A percentile compares a stretch with the other conserved stretches of the same genome.
Evolutionary conservation across 2,888 invertebrate species (phyloP).

Genomic region (Elysia crispata): DNA sequence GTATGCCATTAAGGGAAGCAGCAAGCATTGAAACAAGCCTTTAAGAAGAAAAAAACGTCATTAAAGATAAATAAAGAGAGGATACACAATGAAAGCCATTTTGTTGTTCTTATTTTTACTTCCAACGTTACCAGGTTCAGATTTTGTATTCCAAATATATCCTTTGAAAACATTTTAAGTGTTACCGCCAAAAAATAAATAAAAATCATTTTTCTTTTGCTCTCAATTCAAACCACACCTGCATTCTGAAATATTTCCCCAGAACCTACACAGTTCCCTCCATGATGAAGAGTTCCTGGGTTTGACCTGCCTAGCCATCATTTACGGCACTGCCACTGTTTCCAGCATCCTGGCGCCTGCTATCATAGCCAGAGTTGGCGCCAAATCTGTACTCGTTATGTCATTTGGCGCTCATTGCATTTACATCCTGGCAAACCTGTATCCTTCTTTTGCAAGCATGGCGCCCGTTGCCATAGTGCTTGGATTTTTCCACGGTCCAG

Average conservation of each 20-base stretch:
- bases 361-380: slow-evolving; percentile 64
- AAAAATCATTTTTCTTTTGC: too few species aligned
- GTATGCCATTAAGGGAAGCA: too few species aligned
- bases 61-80: too few species aligned
- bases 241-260: slow-evolving; percentile 55
- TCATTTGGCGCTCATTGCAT: slow-evolving; percentile 65
- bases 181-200: too few species aligned
- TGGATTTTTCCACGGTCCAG: slow-evolving; percentile 67
- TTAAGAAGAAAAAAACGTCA: too few species aligned
- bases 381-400: slow-evolving; percentile 65
- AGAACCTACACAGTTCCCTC: slow-evolving; percentile 71
- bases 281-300: slow-evolving; percentile 67
- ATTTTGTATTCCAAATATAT: too few species aligned
- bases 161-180: too few species aligned
- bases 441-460: slow-evolving; percentile 65
- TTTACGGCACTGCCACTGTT: slow-evolving; percentile 70
- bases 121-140: too few species aligned
- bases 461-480: slow-evolving; percentile 69
- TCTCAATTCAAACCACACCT: too few species aligned
- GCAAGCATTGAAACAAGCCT: too few species aligned
- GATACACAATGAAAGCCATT: too few species aligned
- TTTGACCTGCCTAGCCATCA: slow-evolving; percentile 64
- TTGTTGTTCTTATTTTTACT: too few species aligned
- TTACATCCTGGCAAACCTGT: slow-evolving; percentile 70
- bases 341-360: slow-evolving; percentile 70